Base-by-base conservation (phyloP, 2,888 invertebrate species). In the Argyresthia goedartella region DNA sequence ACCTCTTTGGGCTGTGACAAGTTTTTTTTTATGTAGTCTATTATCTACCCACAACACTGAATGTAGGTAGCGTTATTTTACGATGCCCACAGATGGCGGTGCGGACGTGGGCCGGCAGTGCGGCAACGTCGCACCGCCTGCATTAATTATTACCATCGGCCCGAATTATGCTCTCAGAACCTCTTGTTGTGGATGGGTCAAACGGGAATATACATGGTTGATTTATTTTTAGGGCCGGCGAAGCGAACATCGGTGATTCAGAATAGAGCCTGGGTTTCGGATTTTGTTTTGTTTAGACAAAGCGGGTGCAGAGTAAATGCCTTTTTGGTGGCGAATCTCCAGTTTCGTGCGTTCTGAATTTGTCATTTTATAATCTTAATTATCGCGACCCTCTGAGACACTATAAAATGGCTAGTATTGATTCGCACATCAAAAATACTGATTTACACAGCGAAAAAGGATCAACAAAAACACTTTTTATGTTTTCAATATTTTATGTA, bases 11-110 rank as follows among this genome's bases (percentile, higher is more conserved):
- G 25, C 25, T 25, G 25, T 25, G 25, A 25, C 25, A 6, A 25
- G 25, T n/a, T n/a, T n/a, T n/a, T n/a, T n/a, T n/a, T n/a, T n/a
- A n/a, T n/a, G n/a, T n/a, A n/a, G 25, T 25, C 25, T 6, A 25
- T 2, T 25, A 6, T 25, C 25, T 6, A 25, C 25, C 25, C 25
- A 25, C 25, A 25, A 6, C 6, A 25, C 25, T 25, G 6, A 25
- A 25, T 25, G 25, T 25, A 25, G 15, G 15, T 10, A 16, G 8
- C 43, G 7, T 36, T 76, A 64, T 66, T 75, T 76, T 77, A 77
- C 67, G 64, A 60, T 54, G 58, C 50, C 66, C 64, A 65, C 77
- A 76, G 71, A 72, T 75, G 74, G 69, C 54, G 56, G 49, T 56
- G 13, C 49, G 13, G 52, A 61, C 57, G 56, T 53, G 55, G 14